These are phyloP conservation scores for Saturnia japonica DNA, from an alignment of 2,888 invertebrate genomes.

Conservation along the genomic window DNA sequence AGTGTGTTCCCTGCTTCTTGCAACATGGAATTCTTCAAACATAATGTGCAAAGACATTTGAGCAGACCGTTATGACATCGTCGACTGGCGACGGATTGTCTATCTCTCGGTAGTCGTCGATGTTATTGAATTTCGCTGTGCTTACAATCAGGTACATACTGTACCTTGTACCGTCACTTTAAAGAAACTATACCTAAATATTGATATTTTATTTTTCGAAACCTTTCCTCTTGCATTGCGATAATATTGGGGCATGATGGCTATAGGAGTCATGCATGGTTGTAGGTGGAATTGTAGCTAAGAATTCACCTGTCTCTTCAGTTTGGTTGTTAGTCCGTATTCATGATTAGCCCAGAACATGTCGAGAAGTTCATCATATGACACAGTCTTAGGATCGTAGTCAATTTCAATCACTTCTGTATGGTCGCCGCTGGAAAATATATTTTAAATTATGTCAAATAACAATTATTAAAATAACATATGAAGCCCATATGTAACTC, in stretches of 20 bases:
- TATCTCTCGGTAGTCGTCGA: no score
- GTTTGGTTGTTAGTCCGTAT: conserved; percentile 89
- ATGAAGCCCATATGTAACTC: background rate
- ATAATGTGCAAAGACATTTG: no score
- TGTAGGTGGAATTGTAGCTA: background rate
- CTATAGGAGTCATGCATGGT: background rate
- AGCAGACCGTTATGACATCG: no score
- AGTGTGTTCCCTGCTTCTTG: no score
- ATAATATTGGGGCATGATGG: background rate
- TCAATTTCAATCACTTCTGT: conserved; percentile 97
- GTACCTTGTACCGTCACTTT: no score
- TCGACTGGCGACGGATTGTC: no score
- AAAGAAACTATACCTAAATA: no score
- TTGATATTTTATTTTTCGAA: background rate
- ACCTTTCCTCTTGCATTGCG: background rate
- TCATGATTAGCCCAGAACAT: conserved; percentile 97
- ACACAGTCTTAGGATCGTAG: conserved; percentile 90
- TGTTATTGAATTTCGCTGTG: no score
- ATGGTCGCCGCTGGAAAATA: conserved; percentile 90
- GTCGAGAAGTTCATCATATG: conserved; percentile 88
- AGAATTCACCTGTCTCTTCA: conserved; percentile 87
- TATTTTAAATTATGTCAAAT: background rate
- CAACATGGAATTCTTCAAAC: no score
- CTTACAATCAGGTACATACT: no score
- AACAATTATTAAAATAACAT: background rate